Evolutionary conservation across 2,888 invertebrate species (phyloP).

Genomic region (Carabus problematicus): DNA sequence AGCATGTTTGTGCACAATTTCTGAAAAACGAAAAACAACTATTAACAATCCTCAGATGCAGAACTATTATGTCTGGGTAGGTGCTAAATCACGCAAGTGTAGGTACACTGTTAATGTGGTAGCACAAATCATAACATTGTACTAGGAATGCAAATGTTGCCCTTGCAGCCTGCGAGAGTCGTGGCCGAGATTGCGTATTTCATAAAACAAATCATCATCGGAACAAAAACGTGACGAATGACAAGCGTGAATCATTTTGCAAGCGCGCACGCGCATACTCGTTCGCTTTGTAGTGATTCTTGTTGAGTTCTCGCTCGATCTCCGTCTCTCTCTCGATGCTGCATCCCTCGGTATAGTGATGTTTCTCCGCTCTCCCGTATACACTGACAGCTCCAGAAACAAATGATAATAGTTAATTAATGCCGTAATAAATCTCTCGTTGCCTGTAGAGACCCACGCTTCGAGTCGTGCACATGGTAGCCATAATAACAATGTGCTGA

Average conservation of each 20-base stretch:
- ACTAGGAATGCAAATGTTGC: too few relatives aligned
- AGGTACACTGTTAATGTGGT: too few relatives aligned
- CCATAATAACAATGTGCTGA: constrained; percentile 20
- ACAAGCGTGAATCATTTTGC: constrained; percentile 6
- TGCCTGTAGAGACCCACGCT: constrained; percentile 12
- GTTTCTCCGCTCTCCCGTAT: background rate
- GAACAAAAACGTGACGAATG: constrained; percentile 1
- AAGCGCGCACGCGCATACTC: background rate
- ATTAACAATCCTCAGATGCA: too few relatives aligned
- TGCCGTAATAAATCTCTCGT: constrained; percentile 18
- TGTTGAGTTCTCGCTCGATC: background rate
- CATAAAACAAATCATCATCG: constrained; percentile 3
- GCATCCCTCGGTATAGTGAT: too few relatives aligned
- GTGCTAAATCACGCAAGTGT: too few relatives aligned
- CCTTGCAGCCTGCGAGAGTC: too few relatives aligned
- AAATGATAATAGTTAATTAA: constrained; percentile 26
- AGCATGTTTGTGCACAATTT: too few relatives aligned
- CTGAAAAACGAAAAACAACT: too few relatives aligned
- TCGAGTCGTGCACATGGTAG: constrained; percentile 15
- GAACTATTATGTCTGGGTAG: too few relatives aligned
- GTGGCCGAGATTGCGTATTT: too few relatives aligned
- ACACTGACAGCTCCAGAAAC: constrained; percentile 22
- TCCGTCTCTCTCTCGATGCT: background rate
- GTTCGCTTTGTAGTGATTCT: background rate
- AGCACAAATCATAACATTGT: too few relatives aligned